phyloP scores from a whole-genome alignment of 1,140 invertebrate genomes.

The Cherax quadricarinatus region DNA sequence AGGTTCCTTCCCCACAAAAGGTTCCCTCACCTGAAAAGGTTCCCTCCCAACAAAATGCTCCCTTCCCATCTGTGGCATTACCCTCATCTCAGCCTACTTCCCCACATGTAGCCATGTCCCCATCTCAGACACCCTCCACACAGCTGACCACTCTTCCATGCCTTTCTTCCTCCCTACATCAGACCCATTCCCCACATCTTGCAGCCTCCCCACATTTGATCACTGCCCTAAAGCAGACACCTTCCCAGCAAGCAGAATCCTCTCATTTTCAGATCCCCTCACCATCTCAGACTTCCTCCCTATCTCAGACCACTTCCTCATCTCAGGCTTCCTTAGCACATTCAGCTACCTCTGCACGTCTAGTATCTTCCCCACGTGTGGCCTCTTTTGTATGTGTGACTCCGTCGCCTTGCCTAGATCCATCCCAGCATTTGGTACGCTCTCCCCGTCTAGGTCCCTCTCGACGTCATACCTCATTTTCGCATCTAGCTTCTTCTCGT shows the following conservation, averaged over 20 bases:
- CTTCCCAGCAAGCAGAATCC: too few relatives aligned
- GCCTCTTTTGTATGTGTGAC: neutral
- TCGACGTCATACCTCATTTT: neutral
- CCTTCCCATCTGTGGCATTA: neutral
- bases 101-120: neutral
- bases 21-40: neutral
- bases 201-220: neutral
- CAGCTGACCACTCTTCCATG: neutral
- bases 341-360: neutral
- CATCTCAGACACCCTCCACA: neutral
- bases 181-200: neutral
- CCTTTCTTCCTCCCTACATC: neutral
- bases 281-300: too few relatives aligned
- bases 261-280: neutral
- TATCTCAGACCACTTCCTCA: too few relatives aligned
- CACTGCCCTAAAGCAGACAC: too few relatives aligned
- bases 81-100: neutral
- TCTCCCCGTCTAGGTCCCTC: neutral
- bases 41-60: neutral
- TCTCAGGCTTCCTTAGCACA: neutral
- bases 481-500: neutral
- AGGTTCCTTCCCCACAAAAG: constrained; percentile 7
- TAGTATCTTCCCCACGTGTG: neutral
- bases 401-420: neutral
- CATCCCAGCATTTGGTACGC: neutral